Evolutionary conservation across 2,888 invertebrate species (phyloP).

Genomic region (Epinotia demarniana): DNA sequence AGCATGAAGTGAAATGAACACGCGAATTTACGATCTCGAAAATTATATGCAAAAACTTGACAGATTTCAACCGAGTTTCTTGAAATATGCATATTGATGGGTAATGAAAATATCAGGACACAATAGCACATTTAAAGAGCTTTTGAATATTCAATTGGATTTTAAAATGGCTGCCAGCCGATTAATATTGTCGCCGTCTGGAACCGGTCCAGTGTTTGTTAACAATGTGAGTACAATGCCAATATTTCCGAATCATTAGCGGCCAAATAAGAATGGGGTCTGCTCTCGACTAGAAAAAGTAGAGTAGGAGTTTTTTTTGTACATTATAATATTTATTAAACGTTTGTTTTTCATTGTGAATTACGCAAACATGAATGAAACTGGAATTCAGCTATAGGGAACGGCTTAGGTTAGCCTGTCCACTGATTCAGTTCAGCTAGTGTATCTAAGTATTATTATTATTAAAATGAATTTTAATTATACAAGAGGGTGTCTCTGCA

Average conservation of each 20-base stretch:
- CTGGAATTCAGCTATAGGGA: no score
- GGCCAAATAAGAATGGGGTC: slow-evolving; percentile 54
- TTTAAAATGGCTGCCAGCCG: slow-evolving; percentile 31
- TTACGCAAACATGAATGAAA: no score
- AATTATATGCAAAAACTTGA: slow-evolving; percentile 33
- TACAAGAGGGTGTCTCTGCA: no score
- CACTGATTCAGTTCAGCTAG: no score
- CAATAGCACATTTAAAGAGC: slow-evolving; percentile 37
- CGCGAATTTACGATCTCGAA: slow-evolving; percentile 27
- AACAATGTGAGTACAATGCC: slow-evolving; percentile 63
- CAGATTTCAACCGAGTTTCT: slow-evolving; percentile 28
- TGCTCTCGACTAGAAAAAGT: slow-evolving; percentile 48
- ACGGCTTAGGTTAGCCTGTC: no score
- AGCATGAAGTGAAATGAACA: slow-evolving; percentile 23
- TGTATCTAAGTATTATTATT: no score
- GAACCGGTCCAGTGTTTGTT: slow-evolving; percentile 46
- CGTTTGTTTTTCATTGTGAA: no score
- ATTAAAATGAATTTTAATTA: no score
- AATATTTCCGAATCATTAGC: slow-evolving; percentile 71
- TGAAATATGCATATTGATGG: slow-evolving; percentile 37
- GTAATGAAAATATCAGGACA: slow-evolving; percentile 27
- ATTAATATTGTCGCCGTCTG: slow-evolving; percentile 28
- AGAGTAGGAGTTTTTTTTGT: not conserved
- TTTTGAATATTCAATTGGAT: slow-evolving; percentile 52
- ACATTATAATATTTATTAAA: no score